Evolutionary conservation across 2,797 vertebrate genomes (phyloP), one percentile per base, ranked within the genome.

Genomic region (Florisuga fusca): DNA sequence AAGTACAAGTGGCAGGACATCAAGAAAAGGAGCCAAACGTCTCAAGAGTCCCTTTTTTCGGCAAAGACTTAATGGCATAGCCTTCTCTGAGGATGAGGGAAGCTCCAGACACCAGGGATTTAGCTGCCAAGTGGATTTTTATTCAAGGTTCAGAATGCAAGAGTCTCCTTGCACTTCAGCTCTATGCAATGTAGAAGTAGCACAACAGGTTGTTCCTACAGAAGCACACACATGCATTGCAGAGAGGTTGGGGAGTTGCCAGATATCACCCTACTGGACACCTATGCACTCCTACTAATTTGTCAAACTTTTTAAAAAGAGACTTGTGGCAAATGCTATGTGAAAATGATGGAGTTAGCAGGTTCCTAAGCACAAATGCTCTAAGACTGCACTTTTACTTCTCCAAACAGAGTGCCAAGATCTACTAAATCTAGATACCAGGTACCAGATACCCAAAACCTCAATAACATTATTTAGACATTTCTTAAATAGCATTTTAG

Each of bases 231-330:
- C 4, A 31, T 2, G 26, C 23, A 23, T 53, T 85, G 57, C 69
- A 68, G 31, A 15, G 19, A 43, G 69, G 12, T 3, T 36, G 19
- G 19, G 34, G 11, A 73, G 26, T 12, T 26, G 72, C 22, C n/a
- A 50, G 6, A 2, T 12, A 68, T 1, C 76, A 81, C 33, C 46
- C 5, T 41, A 61, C 5, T 4, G n/a, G 15, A 62, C 0, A 1
- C 31, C 59, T 25, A 27, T 3, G 27, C 5, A 17, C 14, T 66
- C 26, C 6, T 63, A 59, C 2, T 3, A 51, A 41, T 15, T 10
- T 10, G 11, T 3, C 31, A 59, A 20, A 41, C 38, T 6, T 4
- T 20, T 67, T 48, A n/a, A 58, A 17, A 41, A 80, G 8, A 43
- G 6, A 50, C 22, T 29, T 10, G 20, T 61, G 29, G 29, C 9